phyloP scores from a whole-genome alignment of 2,797 vertebrate genomes.

The Perodicticus potto region DNA sequence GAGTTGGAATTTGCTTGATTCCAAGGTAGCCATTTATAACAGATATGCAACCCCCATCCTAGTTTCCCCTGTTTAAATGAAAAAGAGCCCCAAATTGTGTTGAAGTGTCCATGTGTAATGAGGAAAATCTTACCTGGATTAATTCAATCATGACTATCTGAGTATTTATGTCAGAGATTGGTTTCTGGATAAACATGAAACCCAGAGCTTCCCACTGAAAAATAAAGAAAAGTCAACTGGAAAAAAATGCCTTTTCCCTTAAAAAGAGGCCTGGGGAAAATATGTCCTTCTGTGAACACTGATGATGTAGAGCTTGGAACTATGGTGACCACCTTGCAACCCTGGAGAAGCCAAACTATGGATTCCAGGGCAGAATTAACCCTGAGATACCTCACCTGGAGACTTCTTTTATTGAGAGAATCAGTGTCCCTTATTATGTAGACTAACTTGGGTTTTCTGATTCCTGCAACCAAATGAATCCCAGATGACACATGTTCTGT shows the following conservation, averaged over 20 bases:
- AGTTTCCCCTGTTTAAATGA: not conserved
- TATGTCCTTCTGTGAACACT: not conserved
- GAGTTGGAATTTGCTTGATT: not conserved
- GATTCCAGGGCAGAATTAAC: not conserved
- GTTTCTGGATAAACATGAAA: not conserved
- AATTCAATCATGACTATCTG: not conserved
- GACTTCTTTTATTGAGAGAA: not conserved
- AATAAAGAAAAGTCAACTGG: not conserved
- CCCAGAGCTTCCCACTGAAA: not conserved
- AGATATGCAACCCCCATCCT: not conserved
- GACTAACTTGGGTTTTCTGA: not conserved
- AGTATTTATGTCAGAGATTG: not conserved
- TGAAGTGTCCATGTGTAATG: not conserved
- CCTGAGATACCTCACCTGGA: not conserved
- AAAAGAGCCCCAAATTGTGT: not conserved
- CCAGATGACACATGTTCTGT: not conserved
- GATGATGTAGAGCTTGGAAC: not conserved
- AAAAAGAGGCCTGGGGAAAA: not conserved
- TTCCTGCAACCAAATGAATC: not conserved
- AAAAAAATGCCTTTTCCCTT: not conserved
- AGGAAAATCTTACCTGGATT: not conserved
- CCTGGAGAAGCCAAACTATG: not conserved
- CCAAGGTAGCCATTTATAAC: not conserved
- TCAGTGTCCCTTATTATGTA: not conserved
- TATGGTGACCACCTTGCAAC: not conserved